Conservation (phyloP, 2,113 vertebrate species). For the Platysteira castanea region DNA sequence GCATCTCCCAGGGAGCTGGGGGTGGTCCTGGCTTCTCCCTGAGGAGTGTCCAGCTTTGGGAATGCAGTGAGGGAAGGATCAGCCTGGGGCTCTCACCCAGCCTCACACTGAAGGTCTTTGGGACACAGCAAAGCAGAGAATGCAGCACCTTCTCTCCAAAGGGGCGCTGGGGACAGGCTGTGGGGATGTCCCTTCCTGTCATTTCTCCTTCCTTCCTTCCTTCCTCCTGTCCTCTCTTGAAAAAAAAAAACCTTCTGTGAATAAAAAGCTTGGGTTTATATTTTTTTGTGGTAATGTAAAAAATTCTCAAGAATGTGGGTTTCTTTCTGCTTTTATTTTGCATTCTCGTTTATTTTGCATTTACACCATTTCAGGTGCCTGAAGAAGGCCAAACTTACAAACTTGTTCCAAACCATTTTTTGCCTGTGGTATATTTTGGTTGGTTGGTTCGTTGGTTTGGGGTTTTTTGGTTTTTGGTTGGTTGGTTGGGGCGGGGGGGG, state of each 20-base stretch:
- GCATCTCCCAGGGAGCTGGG: not conserved
- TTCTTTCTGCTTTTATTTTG: not conserved
- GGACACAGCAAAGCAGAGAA: not conserved
- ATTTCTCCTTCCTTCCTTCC: no score
- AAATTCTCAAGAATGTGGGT: not conserved
- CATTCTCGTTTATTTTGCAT: not conserved
- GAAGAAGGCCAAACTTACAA: not conserved
- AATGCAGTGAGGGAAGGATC: not conserved
- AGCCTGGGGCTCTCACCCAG: not conserved
- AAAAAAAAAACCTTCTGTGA: not conserved
- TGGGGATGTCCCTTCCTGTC: no score
- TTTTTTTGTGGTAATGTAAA: not conserved
- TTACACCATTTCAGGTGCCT: not conserved
- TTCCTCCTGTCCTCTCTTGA: not conserved
- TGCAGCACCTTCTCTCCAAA: not conserved
- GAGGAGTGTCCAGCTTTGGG: not conserved
- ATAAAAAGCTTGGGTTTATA: not conserved
- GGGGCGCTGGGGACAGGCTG: not conserved
- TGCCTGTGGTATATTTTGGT: not conserved
- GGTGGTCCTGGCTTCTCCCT: not conserved
- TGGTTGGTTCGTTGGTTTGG: no score
- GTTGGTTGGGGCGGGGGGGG: not conserved
- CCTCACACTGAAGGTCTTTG: not conserved
- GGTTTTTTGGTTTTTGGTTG: not conserved
- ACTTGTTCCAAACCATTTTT: not conserved